Evolutionary conservation across 1,140 invertebrate species (phyloP).

Genomic region (Ericerus pela): DNA sequence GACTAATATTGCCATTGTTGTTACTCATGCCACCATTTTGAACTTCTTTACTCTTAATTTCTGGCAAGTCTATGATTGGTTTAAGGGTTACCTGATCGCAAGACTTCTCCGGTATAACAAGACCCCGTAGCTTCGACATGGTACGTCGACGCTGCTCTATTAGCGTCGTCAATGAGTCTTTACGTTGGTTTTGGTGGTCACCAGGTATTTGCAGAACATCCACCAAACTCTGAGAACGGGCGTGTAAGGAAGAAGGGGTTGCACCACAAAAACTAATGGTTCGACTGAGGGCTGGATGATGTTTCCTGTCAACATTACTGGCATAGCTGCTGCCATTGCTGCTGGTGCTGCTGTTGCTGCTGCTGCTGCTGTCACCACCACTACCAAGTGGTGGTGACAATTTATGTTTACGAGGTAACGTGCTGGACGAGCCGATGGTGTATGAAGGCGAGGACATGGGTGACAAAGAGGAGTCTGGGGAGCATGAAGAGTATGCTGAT

Average conservation of each 20-base stretch:
- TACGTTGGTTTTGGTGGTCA: neutral
- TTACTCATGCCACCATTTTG: no score
- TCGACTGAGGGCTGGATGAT: slow-evolving; percentile 29
- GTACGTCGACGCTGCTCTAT: slow-evolving; percentile 64
- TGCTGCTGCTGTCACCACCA: neutral
- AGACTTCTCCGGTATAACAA: slow-evolving; percentile 67
- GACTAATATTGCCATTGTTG: no score
- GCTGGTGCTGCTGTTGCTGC: slow-evolving; percentile 2
- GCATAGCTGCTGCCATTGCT: no score
- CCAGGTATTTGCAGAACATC: slow-evolving; percentile 28
- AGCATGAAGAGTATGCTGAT: slow-evolving; percentile 23
- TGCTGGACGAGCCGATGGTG: slow-evolving; percentile 18
- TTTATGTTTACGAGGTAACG: slow-evolving; percentile 21
- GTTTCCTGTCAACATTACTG: neutral
- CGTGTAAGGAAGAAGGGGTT: slow-evolving; percentile 23
- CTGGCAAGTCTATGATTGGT: slow-evolving; percentile 50
- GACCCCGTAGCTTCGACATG: slow-evolving; percentile 63
- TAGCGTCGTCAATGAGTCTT: slow-evolving; percentile 41
- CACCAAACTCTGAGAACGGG: slow-evolving; percentile 34
- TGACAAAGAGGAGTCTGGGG: slow-evolving; percentile 29
- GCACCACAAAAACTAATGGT: slow-evolving; percentile 36
- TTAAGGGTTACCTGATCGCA: slow-evolving; percentile 35
- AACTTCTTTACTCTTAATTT: slow-evolving; percentile 54
- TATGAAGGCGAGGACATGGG: slow-evolving; percentile 23
- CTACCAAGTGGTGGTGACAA: neutral